Percentiles rank a stretch among this genome's conserved stretches.
phyloP scores from a whole-genome alignment of 1,140 invertebrate genomes.

The Heliconius hermathena region DNA sequence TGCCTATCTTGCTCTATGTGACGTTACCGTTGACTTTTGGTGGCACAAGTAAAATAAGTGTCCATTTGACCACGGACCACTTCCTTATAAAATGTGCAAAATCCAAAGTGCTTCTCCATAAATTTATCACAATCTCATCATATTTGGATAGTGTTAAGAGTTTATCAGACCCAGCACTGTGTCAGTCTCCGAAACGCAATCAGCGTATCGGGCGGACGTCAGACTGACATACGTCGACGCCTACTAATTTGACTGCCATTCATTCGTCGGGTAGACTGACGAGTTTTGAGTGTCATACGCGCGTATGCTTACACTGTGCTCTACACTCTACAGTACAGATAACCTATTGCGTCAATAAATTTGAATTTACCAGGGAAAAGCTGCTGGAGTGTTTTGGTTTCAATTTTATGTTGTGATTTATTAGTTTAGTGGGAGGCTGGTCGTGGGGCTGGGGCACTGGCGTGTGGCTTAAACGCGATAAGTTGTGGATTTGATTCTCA shows the following conservation, averaged over 20 bases:
- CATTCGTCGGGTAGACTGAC: conserved; percentile 10
- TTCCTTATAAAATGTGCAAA: too few relatives aligned
- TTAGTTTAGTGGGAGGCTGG: neutral
- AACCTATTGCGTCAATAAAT: conserved; percentile 5
- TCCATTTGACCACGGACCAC: too few relatives aligned
- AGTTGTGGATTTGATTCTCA: too few relatives aligned
- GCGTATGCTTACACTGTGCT: neutral
- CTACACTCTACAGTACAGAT: neutral
- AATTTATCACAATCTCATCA: neutral
- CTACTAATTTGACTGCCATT: conserved; percentile 30
- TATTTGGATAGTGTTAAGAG: neutral
- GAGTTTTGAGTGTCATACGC: conserved; percentile 9
- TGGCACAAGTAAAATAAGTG: too few relatives aligned
- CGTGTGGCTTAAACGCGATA: too few relatives aligned
- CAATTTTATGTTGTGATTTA: neutral
- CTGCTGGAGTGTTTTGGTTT: neutral
- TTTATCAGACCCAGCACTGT: neutral
- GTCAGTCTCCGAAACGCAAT: neutral
- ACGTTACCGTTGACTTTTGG: too few relatives aligned
- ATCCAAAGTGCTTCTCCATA: neutral
- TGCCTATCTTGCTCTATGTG: too few relatives aligned
- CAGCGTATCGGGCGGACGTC: conserved; percentile 6
- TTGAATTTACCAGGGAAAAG: neutral
- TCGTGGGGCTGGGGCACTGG: too few relatives aligned
- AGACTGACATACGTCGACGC: conserved; percentile 23